These are phyloP conservation scores for Malurus alboscapulatus DNA, from an alignment of 2,113 vertebrate species.

Conservation along the genomic window DNA sequence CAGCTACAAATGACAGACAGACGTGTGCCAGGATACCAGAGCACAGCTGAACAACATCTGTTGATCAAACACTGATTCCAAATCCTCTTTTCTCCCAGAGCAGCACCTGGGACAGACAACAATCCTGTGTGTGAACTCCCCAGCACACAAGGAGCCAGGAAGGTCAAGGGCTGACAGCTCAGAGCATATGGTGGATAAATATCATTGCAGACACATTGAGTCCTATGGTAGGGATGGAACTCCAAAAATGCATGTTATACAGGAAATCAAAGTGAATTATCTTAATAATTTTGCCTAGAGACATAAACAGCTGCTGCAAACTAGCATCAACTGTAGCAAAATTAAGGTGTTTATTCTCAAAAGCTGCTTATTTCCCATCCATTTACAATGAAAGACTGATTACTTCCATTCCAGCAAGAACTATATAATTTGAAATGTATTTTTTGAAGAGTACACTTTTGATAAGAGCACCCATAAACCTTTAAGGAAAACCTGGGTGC, in stretches of 20 bases:
- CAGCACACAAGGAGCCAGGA: not conserved
- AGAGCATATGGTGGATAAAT: not conserved
- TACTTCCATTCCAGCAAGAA: slow-evolving; percentile 14
- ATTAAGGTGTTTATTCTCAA: slow-evolving; percentile 8
- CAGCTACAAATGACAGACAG: not conserved
- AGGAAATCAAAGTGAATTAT: slow-evolving; percentile 21
- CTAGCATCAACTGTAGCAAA: not conserved
- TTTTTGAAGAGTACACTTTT: not conserved
- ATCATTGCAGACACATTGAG: not conserved
- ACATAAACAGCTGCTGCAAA: not conserved
- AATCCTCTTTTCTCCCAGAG: not conserved
- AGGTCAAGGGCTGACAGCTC: not conserved
- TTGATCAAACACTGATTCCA: not conserved
- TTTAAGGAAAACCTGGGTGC: not conserved
- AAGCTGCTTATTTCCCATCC: not conserved
- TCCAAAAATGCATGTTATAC: not conserved
- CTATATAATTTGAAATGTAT: not conserved
- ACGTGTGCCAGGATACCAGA: not conserved
- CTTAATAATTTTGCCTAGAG: not conserved
- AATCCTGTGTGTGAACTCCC: accelerated
- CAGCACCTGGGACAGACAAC: not conserved
- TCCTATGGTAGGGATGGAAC: not conserved
- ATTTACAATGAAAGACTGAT: not conserved
- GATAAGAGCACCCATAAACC: not conserved
- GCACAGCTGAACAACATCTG: not conserved